A percentile compares a stretch with the other conserved stretches of the same genome.
Conservation (phyloP, 2,113 vertebrate species). For the Ardeotis arabs region DNA sequence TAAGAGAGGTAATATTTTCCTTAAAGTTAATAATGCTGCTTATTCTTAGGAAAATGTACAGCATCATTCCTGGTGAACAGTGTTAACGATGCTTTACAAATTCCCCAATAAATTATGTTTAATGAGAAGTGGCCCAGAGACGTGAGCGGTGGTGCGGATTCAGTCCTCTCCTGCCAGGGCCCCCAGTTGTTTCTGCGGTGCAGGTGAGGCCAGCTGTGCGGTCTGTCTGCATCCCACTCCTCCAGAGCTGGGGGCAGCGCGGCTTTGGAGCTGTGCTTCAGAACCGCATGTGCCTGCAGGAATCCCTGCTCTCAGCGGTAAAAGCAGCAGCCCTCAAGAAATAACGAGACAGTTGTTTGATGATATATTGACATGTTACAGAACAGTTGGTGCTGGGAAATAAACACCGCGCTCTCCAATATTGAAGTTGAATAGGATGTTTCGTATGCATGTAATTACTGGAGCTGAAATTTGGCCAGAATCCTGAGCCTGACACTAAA, state of each 20-base stretch:
- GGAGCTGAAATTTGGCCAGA: not conserved
- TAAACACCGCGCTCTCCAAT: not conserved
- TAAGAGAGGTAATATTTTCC: not conserved
- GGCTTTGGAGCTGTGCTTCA: not conserved
- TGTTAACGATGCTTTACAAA: not conserved
- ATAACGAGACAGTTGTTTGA: not conserved
- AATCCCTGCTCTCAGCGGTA: not conserved
- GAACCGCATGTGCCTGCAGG: not conserved
- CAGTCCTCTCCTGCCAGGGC: not conserved
- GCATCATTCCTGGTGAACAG: not conserved
- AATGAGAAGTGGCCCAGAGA: not conserved
- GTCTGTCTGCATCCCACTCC: not conserved
- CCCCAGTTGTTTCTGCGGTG: not conserved
- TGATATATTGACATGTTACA: not conserved
- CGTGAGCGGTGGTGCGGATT: not conserved
- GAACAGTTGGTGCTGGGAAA: slow-evolving; percentile 21
- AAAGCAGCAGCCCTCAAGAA: not conserved
- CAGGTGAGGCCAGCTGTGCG: not conserved
- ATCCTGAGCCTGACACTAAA: not conserved
- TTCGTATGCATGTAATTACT: not conserved
- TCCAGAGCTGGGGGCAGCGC: not conserved
- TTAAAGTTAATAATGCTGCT: not conserved
- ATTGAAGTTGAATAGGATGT: not conserved
- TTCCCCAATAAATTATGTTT: not conserved
- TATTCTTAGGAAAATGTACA: not conserved